A percentile compares a stretch with the other conserved stretches of the same genome.
Conservation (phyloP, 2,888 invertebrate species). For the Smittia sp. region DNA sequence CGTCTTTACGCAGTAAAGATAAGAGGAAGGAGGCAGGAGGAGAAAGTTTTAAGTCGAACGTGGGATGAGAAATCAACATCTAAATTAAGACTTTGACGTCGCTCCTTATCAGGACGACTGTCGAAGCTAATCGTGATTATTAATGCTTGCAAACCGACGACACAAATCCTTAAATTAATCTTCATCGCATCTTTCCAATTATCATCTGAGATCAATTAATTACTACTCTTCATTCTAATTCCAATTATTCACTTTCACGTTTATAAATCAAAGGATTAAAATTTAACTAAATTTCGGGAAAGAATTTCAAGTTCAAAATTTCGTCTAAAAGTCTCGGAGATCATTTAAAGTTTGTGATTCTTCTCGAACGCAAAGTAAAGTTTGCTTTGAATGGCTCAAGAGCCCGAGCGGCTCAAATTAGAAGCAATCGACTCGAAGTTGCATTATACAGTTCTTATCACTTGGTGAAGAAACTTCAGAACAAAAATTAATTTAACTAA, state of each 20-base stretch:
- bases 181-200: neutral
- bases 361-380: too few relatives aligned
- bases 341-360: too few relatives aligned
- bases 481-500: slow-evolving; percentile 12
- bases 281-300: slow-evolving; percentile 5
- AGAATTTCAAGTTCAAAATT: neutral
- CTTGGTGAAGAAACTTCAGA: neutral
- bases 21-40: neutral
- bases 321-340: neutral
- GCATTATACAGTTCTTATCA: neutral
- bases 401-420: too few relatives aligned
- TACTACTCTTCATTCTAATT: slow-evolving; percentile 1
- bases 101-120: too few relatives aligned
- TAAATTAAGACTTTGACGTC: too few relatives aligned
- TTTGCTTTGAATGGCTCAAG: too few relatives aligned
- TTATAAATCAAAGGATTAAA: neutral
- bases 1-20: slow-evolving; percentile 9
- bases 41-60: neutral
- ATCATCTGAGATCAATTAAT: slow-evolving; percentile 14
- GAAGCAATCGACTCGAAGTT: too few relatives aligned
- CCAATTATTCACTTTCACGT: neutral
- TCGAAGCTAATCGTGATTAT: neutral
- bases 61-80: neutral
- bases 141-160: neutral
- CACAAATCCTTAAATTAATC: slow-evolving; percentile 1